phyloP scores from a whole-genome alignment of 37 sponge, comb jelly and placozoan genomes.

The Aplysina aerophoba region DNA sequence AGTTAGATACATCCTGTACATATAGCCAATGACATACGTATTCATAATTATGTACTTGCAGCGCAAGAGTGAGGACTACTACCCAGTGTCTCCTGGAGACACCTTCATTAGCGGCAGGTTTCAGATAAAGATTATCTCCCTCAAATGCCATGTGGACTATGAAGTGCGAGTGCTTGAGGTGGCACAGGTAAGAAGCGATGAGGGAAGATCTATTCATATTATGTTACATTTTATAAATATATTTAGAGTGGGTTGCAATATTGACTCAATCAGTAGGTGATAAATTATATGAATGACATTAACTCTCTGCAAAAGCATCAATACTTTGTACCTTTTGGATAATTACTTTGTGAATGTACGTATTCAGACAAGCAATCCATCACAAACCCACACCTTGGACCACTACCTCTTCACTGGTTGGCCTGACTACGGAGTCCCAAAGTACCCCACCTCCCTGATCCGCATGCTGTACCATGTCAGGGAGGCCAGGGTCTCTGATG shows the following conservation, averaged over 20 bases:
- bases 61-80: conserved; percentile 7
- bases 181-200: background rate
- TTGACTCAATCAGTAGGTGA: no score
- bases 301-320: no score
- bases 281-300: background rate
- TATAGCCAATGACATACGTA: no score
- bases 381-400: background rate
- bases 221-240: no score
- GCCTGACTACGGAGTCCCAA: background rate
- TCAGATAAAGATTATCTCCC: background rate
- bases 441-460: background rate
- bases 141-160: conserved; percentile 15
- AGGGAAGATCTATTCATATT: no score
- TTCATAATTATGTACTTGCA: no score
- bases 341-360: background rate
- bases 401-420: conserved; percentile 11
- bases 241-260: no score
- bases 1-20: no score
- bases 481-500: background rate
- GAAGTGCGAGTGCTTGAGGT: conserved; percentile 3
- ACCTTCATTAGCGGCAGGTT: background rate
- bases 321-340: no score
- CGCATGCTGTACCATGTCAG: background rate
- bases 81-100: background rate
- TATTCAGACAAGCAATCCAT: background rate